These are phyloP conservation scores for Vulpes vulpes DNA, from an alignment of 2,113 vertebrate genomes.

Conservation along the genomic window DNA sequence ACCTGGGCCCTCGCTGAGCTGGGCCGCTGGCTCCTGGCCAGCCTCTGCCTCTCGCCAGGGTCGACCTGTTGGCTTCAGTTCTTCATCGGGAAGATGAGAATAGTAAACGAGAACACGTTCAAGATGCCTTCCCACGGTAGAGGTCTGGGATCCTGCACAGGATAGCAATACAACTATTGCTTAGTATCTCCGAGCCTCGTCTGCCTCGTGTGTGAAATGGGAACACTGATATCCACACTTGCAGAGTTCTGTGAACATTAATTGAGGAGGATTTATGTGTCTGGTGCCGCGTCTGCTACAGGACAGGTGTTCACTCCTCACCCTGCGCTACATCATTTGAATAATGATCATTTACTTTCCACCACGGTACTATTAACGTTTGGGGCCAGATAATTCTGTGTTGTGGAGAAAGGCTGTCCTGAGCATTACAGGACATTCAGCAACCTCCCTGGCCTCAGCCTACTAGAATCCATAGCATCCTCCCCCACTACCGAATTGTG, in stretches of 20 bases:
- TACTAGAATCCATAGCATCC: neutral
- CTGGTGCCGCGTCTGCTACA: neutral
- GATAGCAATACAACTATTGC: neutral
- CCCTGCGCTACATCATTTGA: too few relatives aligned
- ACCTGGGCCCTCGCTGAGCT: neutral
- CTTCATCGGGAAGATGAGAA: neutral
- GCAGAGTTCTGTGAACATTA: neutral
- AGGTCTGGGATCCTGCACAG: neutral
- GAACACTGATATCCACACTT: neutral
- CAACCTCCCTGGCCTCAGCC: neutral
- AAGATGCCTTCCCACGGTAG: neutral
- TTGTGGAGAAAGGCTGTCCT: neutral
- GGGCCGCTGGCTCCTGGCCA: neutral
- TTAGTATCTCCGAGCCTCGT: neutral
- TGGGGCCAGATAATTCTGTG: neutral
- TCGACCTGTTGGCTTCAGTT: neutral
- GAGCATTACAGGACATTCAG: neutral
- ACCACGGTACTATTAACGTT: rapidly evolving
- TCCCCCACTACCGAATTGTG: neutral
- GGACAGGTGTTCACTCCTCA: neutral
- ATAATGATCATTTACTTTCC: neutral
- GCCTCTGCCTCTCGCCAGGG: neutral
- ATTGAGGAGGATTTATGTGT: neutral
- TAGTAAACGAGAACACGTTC: neutral
- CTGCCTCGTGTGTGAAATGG: neutral